A percentile compares a stretch with the other conserved stretches of the same genome.
These are phyloP conservation scores for Pachypanchax playfairii DNA, from an alignment of 2,113 vertebrate genomes.

Conservation along the genomic window DNA sequence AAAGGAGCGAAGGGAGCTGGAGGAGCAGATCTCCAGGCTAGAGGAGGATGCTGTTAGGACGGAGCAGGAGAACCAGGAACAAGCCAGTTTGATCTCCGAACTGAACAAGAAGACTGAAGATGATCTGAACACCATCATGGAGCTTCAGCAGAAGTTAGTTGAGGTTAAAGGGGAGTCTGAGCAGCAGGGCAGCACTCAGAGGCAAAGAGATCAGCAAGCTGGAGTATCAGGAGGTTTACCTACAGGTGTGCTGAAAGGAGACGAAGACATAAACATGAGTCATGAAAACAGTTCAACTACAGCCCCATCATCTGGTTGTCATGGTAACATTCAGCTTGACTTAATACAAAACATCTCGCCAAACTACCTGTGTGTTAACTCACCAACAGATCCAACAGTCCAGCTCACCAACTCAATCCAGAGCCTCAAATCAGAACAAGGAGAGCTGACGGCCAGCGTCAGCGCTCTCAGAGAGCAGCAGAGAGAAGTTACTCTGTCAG, in stretches of 20 bases:
- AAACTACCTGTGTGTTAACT: conserved; percentile 4
- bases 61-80: conserved; percentile 49
- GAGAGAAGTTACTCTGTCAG: conserved; percentile 46
- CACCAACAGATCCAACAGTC: conserved; percentile 26
- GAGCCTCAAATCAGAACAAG: conserved; percentile 53
- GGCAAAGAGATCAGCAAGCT: background rate
- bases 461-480: conserved; percentile 52
- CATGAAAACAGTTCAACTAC: background rate
- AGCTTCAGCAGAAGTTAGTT: conserved; percentile 50
- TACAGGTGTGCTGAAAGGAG: conserved; percentile 18
- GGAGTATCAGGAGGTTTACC: conserved; percentile 3
- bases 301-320: conserved; percentile 17
- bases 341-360: conserved; percentile 5
- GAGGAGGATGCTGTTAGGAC: conserved; percentile 11
- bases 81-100: conserved; percentile 39
- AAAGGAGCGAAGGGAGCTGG: conserved; percentile 21
- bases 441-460: conserved; percentile 40
- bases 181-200: background rate
- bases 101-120: conserved; percentile 66
- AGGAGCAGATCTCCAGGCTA: conserved; percentile 2
- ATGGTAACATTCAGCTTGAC: background rate
- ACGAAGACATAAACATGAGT: conserved; percentile 5
- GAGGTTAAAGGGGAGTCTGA: conserved; percentile 28
- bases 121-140: conserved; percentile 73
- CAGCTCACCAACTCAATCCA: conserved; percentile 45